Base-by-base conservation (phyloP, 1,140 invertebrate genomes). In the Gonatopus flavifemur region DNA sequence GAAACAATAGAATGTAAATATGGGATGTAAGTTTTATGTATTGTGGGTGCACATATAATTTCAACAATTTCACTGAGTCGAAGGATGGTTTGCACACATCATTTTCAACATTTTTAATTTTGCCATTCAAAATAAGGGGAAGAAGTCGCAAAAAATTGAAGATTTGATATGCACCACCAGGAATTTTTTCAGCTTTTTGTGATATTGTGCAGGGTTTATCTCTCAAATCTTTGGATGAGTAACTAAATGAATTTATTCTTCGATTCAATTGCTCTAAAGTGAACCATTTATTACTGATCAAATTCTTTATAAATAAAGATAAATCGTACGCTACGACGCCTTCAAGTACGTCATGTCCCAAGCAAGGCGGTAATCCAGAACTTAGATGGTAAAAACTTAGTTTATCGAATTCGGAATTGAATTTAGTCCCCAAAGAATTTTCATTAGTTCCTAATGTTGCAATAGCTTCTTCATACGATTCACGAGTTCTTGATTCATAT, bases 261-360 rank as follows among this genome's bases (percentile, higher is more conserved):
- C 5, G 18, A 57, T 64, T 67, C 5, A 59, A 28, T 13, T 52
- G 20, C 5, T 32, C 30, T 35, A 62, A 35, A 10, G 51, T 54
- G 31, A 67, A 62, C 55, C 57, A 63, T 28, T 49, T 47, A 36
- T 52, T 30, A n/a, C 44, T 8, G 8, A 62, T 54, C n/a, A n/a
- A n/a, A n/a, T n/a, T n/a, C 1, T 57, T 45, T 28, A 62, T 54
- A 33, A 46, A 54, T 25, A 67, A 28, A 10, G 20, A 9, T 32
- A 65, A 24, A 48, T 65, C 60, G 35, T 57, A 59, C 7, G 57
- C 49, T 15, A 52, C 41, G 2, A 64, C 55, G 6, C 62, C 55
- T 42, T 65, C 54, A 20, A 65, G 50, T 13, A 65, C 21, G 35
- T 65, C 59, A 55, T 65, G 62, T 0, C 49, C 59, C 10, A 54